These are phyloP conservation scores for Cacoxenus indagator DNA, from an alignment of 2,888 invertebrate genomes.

Conservation along the genomic window DNA sequence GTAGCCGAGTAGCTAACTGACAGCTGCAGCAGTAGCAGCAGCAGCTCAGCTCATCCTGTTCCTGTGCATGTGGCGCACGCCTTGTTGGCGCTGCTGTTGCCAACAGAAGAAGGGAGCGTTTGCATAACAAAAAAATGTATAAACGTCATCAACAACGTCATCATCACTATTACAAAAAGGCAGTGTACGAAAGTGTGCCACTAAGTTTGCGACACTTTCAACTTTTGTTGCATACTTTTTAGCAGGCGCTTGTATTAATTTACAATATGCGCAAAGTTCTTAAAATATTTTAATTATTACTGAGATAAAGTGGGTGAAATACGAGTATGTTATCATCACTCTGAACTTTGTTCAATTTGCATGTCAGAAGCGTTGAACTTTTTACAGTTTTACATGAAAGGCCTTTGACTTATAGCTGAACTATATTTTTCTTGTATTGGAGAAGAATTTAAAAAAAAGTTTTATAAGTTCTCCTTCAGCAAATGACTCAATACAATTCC, in stretches of 20 bases:
- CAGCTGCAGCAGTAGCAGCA: background rate
- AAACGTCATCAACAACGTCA: conserved; percentile 6
- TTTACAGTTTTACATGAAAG: background rate
- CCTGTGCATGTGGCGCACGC: conserved; percentile 52
- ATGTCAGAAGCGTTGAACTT: background rate
- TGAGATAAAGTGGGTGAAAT: background rate
- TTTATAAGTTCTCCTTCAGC: too few species aligned
- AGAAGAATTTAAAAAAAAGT: too few species aligned
- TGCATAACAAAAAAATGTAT: conserved; percentile 6
- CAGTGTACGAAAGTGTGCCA: conserved; percentile 6
- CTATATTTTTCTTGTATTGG: background rate
- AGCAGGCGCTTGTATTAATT: conserved; percentile 44
- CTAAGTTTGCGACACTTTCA: conserved; percentile 24
- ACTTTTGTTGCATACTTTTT: background rate
- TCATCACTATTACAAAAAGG: background rate
- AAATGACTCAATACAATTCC: background rate
- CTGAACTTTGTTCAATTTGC: background rate
- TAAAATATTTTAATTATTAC: background rate
- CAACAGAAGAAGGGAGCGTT: conserved; percentile 19
- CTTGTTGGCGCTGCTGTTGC: conserved; percentile 58
- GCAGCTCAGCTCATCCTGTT: conserved; percentile 3
- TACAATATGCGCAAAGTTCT: conserved; percentile 46
- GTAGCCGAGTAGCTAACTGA: conserved; percentile 41
- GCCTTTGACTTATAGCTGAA: background rate
- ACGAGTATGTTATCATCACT: background rate